Percentiles rank a stretch among this genome's conserved stretches.
Conservation (phyloP, 2,888 invertebrate genomes). For the Coleophora deauratella region DNA sequence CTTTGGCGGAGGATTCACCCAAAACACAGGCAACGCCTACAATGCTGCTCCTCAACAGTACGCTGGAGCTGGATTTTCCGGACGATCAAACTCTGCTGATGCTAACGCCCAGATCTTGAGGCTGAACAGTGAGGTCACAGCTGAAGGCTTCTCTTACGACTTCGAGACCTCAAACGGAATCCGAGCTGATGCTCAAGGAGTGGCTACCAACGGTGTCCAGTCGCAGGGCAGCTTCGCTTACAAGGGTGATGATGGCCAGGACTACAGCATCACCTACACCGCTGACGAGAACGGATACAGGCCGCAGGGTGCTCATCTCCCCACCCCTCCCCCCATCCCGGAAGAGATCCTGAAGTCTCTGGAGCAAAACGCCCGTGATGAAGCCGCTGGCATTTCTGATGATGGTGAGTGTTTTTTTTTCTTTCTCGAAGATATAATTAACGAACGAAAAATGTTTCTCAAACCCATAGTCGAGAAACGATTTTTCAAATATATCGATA, state of each 20-base stretch:
- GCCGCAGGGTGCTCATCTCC: constrained; percentile 62
- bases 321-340: constrained; percentile 66
- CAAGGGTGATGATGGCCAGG: constrained; percentile 68
- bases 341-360: constrained; percentile 62
- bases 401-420: constrained; percentile 50
- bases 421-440: no score
- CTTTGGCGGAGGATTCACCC: constrained; percentile 15
- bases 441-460: no score
- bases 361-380: constrained; percentile 68
- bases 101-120: constrained; percentile 57
- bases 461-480: no score
- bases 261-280: constrained; percentile 65
- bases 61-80: constrained; percentile 15
- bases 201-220: constrained; percentile 63
- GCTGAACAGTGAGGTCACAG: constrained; percentile 57
- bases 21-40: constrained; percentile 31
- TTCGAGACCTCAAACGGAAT: constrained; percentile 68
- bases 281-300: constrained; percentile 67
- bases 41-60: constrained; percentile 24
- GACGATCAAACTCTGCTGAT: constrained; percentile 37
- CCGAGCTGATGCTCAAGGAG: constrained; percentile 60
- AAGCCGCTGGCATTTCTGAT: constrained; percentile 63
- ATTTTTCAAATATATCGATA: no score
- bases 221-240: constrained; percentile 65
- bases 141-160: constrained; percentile 62